Evolutionary conservation across 2,113 vertebrate genomes (phyloP).

Genomic region (Craseonycteris thonglongyai): DNA sequence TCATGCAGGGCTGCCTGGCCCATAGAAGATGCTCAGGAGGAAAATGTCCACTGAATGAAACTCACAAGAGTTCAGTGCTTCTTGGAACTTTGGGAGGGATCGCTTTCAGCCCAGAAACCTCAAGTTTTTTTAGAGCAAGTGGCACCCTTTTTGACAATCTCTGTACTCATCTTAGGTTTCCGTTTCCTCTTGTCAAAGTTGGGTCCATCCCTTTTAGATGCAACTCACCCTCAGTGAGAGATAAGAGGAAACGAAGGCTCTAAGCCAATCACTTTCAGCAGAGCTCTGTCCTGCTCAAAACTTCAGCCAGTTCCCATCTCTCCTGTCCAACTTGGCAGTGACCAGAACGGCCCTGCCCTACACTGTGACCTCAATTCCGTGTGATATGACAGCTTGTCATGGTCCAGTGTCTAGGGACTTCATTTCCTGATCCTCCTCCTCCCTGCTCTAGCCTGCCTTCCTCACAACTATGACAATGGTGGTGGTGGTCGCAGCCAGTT

Average conservation of each 20-base stretch:
- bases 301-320: neutral
- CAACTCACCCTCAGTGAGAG: neutral
- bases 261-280: neutral
- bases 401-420: neutral
- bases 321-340: neutral
- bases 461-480: accelerated
- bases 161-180: neutral
- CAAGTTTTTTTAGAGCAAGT: neutral
- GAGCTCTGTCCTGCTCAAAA: neutral
- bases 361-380: neutral
- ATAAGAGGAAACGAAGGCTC: neutral
- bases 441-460: neutral
- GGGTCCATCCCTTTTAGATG: neutral
- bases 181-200: neutral
- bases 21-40: neutral
- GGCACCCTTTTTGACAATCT: neutral
- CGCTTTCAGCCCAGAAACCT: neutral
- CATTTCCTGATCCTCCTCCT: neutral
- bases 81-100: neutral
- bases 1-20: neutral
- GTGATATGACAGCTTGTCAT: neutral
- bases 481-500: neutral
- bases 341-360: accelerated
- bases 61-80: neutral
- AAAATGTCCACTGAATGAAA: neutral